Conservation (phyloP, 1,140 invertebrate genomes). For the Cotesia chilonis region DNA sequence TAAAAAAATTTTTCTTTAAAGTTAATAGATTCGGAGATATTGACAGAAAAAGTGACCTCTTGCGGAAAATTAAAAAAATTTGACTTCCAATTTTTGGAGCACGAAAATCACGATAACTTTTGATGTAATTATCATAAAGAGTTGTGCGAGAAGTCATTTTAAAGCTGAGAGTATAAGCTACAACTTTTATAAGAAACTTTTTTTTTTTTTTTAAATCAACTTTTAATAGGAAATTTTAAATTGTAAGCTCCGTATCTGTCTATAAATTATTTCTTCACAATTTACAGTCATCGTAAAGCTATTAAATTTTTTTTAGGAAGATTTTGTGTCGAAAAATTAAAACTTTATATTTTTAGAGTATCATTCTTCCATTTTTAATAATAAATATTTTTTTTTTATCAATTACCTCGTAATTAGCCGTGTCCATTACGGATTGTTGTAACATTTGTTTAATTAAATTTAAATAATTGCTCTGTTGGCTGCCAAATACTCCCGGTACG, state of each 20-base stretch:
- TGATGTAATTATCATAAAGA: too few relatives aligned
- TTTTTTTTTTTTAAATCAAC: too few relatives aligned
- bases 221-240: neutral
- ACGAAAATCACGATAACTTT: too few relatives aligned
- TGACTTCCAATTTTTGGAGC: too few relatives aligned
- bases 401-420: conserved; percentile 72
- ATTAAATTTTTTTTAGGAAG: conserved; percentile 52
- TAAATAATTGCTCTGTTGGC: conserved; percentile 90
- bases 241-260: conserved; percentile 65
- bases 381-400: conserved; percentile 13
- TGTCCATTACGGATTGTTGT: conserved; percentile 78
- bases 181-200: too few relatives aligned
- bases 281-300: conserved; percentile 65
- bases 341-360: conserved; percentile 51
- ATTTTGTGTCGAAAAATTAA: conserved; percentile 51
- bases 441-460: conserved; percentile 96
- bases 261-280: conserved; percentile 63
- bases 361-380: conserved; percentile 50
- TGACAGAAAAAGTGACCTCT: too few relatives aligned
- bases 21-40: too few relatives aligned
- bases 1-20: too few relatives aligned
- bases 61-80: too few relatives aligned
- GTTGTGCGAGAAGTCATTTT: too few relatives aligned
- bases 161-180: too few relatives aligned
- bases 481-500: conserved; percentile 96